Conservation (phyloP, 1,140 invertebrate genomes). For the Dendroctonus valens region DNA sequence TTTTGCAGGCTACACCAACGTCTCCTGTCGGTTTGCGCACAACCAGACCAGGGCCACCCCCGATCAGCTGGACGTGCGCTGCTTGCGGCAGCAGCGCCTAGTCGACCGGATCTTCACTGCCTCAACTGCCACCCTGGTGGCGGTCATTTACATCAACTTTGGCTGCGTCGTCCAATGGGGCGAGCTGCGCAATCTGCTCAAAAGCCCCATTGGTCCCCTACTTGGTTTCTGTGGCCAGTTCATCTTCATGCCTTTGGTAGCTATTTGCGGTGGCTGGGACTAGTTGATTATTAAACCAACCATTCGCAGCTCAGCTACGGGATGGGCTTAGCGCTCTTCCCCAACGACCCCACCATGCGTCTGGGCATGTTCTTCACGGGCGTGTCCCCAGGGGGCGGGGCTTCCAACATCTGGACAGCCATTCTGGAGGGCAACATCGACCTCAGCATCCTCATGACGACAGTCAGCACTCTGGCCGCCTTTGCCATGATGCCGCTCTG, state of each 20-base stretch:
- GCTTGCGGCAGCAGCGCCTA: constrained; percentile 61
- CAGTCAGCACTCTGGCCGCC: constrained; percentile 61
- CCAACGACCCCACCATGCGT: constrained; percentile 65
- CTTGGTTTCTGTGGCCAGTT: constrained; percentile 86
- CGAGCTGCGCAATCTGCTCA: constrained; percentile 68
- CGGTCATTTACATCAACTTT: constrained; percentile 84
- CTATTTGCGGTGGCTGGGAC: constrained; percentile 40
- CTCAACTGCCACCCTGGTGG: constrained; percentile 75
- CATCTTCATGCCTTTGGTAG: constrained; percentile 85
- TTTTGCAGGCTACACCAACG: constrained; percentile 35
- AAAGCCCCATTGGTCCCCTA: constrained; percentile 75
- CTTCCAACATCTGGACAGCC: constrained; percentile 92
- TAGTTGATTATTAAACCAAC: background rate
- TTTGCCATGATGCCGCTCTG: constrained; percentile 84
- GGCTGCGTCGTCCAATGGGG: constrained; percentile 84
- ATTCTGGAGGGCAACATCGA: constrained; percentile 85
- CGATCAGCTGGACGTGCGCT: constrained; percentile 51
- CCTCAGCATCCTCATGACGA: constrained; percentile 90
- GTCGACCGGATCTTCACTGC: constrained; percentile 77
- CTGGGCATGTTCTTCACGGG: constrained; percentile 91
- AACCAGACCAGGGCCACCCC: constrained; percentile 4
- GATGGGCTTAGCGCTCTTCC: constrained; percentile 72
- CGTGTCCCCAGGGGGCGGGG: constrained; percentile 86
- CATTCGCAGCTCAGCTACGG: constrained; percentile 70
- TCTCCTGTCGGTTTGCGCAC: constrained; percentile 19